phyloP scores from a whole-genome alignment of 2,113 vertebrate species.

The Gallinago jamesoni region DNA sequence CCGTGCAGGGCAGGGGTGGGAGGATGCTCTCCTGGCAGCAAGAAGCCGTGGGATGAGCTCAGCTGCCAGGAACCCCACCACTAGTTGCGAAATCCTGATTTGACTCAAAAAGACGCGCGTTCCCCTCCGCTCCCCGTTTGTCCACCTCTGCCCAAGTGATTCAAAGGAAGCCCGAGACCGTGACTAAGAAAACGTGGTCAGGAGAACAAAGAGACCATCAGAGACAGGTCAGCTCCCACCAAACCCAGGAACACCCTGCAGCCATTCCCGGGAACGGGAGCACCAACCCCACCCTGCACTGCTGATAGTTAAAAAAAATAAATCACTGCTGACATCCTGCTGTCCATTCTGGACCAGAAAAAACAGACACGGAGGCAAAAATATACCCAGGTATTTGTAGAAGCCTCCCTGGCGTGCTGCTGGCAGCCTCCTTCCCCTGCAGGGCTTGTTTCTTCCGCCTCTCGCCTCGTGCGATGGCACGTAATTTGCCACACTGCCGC shows the following conservation, averaged over 20 bases:
- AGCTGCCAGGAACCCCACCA: background rate
- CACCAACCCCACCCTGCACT: background rate
- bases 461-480: fast-evolving
- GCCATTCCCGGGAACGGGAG: background rate
- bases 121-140: fast-evolving
- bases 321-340: background rate
- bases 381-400: background rate
- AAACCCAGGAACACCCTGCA: background rate
- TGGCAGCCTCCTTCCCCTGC: background rate
- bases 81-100: background rate
- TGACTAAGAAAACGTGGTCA: background rate
- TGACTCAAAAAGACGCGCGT: background rate
- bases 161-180: background rate
- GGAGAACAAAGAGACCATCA: background rate
- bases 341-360: background rate
- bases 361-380: fast-evolving
- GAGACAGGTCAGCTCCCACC: background rate
- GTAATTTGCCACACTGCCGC: background rate
- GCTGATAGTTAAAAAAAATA: background rate
- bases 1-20: fast-evolving
- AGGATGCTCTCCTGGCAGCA: background rate
- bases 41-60: background rate
- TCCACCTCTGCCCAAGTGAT: background rate
- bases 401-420: background rate
- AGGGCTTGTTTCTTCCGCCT: background rate